These are phyloP conservation scores for Lepidurus couesii DNA, from an alignment of 1,140 invertebrate species.

Conservation along the genomic window DNA sequence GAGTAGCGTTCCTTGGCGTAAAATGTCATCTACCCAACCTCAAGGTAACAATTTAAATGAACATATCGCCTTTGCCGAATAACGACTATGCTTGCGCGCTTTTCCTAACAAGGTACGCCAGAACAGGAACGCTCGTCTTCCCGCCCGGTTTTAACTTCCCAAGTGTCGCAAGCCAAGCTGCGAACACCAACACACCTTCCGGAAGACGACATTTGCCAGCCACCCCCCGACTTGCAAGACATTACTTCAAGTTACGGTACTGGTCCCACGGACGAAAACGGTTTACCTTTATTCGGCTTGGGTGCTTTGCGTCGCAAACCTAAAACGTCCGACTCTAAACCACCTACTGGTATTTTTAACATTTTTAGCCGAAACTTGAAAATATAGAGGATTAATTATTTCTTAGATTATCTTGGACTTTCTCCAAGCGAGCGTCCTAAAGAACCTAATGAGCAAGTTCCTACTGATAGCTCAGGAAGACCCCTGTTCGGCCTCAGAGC, in stretches of 20 bases:
- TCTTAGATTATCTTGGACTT: background rate
- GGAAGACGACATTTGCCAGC: conserved; percentile 31
- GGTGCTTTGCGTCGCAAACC: conserved; percentile 53
- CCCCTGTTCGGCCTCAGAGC: conserved; percentile 34
- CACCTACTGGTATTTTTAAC: background rate
- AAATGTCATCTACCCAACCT: background rate
- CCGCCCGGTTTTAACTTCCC: conserved; percentile 19
- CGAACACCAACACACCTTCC: conserved; percentile 26
- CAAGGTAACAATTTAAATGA: background rate
- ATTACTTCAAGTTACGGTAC: conserved; percentile 75
- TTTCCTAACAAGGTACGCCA: conserved; percentile 5
- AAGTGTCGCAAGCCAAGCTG: conserved; percentile 28
- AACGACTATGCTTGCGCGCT: too few species aligned
- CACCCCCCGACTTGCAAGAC: conserved; percentile 48
- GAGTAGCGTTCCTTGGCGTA: conserved; percentile 22
- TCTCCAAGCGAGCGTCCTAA: background rate
- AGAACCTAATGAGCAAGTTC: conserved; percentile 19
- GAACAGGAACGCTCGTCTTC: background rate
- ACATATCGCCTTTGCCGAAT: too few species aligned
- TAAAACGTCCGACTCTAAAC: conserved; percentile 17
- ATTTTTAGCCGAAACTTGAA: background rate
- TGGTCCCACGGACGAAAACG: conserved; percentile 69
- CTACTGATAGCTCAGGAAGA: conserved; percentile 35
- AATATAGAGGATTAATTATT: background rate
- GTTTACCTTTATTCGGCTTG: conserved; percentile 66